Percentiles rank a stretch among this genome's conserved stretches.
Evolutionary conservation across 2,888 invertebrate species (phyloP).

Genomic region (Cerceris ruficornis): DNA sequence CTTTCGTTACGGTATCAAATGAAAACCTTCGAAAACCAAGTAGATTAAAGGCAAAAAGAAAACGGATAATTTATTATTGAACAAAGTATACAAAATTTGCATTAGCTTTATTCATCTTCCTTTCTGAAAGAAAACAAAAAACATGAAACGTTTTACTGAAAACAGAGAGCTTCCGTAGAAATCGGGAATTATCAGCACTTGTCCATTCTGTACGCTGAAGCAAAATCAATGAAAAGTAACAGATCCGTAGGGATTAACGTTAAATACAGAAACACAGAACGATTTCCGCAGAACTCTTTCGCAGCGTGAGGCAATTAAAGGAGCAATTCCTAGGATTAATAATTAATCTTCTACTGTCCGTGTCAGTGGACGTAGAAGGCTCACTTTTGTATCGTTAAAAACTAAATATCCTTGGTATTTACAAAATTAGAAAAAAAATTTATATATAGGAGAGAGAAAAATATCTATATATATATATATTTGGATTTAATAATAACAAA

Average conservation of each 20-base stretch:
- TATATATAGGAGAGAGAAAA: not conserved
- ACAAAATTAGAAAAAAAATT: slow-evolving; percentile 1
- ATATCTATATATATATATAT: not conserved
- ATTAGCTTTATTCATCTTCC: not conserved
- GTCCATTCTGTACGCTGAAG: not conserved
- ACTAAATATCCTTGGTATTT: not conserved
- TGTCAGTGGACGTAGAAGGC: slow-evolving; percentile 1
- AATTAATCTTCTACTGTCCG: too few species aligned
- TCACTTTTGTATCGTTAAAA: slow-evolving; percentile 18
- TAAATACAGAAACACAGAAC: not conserved
- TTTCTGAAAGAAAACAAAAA: not conserved
- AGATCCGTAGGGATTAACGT: not conserved
- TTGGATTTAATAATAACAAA: slow-evolving; percentile 7
- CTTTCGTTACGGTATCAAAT: slow-evolving; percentile 6
- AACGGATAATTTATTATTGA: not conserved
- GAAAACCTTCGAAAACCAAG: not conserved
- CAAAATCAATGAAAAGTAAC: not conserved
- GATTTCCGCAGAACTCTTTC: not conserved
- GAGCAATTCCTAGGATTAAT: not conserved
- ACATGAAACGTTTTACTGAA: not conserved
- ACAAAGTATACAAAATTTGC: not conserved
- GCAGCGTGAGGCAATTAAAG: not conserved
- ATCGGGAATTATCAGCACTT: not conserved
- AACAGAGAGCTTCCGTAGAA: not conserved
- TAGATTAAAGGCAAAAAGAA: not conserved